phyloP scores from a whole-genome alignment of 2,888 invertebrate species.

The Drosophila anceps region DNA sequence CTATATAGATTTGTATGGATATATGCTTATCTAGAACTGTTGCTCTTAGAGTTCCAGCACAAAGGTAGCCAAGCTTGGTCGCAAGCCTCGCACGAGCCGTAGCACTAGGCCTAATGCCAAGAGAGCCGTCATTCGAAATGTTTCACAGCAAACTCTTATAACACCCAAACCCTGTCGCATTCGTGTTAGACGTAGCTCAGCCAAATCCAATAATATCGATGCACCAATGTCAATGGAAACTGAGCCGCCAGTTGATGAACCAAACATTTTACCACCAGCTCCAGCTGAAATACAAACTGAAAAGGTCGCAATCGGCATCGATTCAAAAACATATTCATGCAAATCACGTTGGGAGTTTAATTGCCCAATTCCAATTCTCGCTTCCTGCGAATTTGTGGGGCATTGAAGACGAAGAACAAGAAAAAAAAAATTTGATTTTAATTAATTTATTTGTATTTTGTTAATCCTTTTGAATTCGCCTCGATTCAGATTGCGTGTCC shows the following conservation, averaged over 20 bases:
- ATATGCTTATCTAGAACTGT: neutral
- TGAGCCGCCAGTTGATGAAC: too few species aligned
- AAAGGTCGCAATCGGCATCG: neutral
- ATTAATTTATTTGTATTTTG: neutral
- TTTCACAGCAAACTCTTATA: neutral
- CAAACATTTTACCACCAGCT: neutral
- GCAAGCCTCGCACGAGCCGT: neutral
- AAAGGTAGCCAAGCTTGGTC: neutral
- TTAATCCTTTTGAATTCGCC: neutral
- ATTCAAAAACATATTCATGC: neutral
- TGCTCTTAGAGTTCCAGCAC: neutral
- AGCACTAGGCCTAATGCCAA: neutral
- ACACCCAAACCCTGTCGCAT: neutral
- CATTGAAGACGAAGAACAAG: neutral
- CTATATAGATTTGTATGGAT: neutral
- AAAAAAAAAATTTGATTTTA: too few species aligned
- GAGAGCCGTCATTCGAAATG: neutral
- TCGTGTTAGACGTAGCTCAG: neutral
- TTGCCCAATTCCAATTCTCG: neutral
- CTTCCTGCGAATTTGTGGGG: neutral
- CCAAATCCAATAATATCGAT: accelerated
- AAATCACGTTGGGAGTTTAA: neutral
- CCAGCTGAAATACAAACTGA: neutral
- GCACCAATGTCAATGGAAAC: neutral
- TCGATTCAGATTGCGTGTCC: neutral